Evolutionary conservation across 2,113 vertebrate genomes (phyloP), one percentile per base, ranked within the genome.

Genomic region (Cryptotis parvus): DNA sequence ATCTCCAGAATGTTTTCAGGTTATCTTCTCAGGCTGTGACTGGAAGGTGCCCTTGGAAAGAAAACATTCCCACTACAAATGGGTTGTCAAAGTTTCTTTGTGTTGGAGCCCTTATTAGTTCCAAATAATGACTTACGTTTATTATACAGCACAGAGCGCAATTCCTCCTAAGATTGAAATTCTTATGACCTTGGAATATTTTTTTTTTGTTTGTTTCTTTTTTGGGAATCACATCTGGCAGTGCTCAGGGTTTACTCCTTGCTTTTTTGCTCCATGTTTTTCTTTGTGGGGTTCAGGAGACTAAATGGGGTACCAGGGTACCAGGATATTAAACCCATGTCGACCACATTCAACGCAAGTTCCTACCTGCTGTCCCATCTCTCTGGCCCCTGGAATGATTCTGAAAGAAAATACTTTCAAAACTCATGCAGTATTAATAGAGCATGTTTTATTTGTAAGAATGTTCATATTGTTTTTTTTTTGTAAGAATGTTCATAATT

Each of bases 1-100:
- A 70, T 81, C 27, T 90, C 24, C 33, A 18, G n/a, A 76, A 31
- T 90, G 26, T 81, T 92, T 94, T 92, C 33, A 77, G 79, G 88
- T 93, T 61, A 68, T 39, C 55, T 70, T 61, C 37, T 90, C 43
- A 77, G n/a, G 15, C 15, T 90, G n/a, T 66, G 86, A 84, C 37
- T 80, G 35, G 79, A 89, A 91, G 31, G 14, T 80, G 3, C 68
- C 49, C 55, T 75, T 49, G 1, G 12, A 91, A 63, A 93, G 58
- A 94, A 92, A 86, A 80, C 26, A 74, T 81, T 89, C 33, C 45
- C 0, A 10, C 8, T 63, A 68, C 49, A 75, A 82, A 70, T 76
- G 39, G 27, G 9, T 69, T 70, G 45, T 75, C 49, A 91, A 24
- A 58, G 37, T 66, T 87, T 76, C 70, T 93, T 81, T 6, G 61